phyloP scores from a whole-genome alignment of 2,113 vertebrate species.

The Scomber colias region DNA sequence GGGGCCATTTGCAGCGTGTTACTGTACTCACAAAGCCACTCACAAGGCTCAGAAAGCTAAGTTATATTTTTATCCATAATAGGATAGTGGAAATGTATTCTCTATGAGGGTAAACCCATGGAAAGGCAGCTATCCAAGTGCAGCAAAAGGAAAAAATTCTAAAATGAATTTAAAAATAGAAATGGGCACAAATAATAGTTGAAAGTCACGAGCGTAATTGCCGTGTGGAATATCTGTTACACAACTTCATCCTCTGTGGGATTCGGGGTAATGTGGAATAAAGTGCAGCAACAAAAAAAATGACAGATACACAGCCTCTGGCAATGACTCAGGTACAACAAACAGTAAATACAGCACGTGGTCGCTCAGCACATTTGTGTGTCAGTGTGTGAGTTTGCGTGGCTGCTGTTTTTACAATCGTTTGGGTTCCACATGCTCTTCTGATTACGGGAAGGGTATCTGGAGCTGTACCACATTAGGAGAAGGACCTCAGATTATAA shows the following conservation, averaged over 20 bases:
- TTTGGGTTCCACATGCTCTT: conserved; percentile 2
- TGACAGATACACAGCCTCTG: conserved; percentile 53
- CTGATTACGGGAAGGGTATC: conserved; percentile 6
- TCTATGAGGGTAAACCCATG: conserved; percentile 54
- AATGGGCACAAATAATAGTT: conserved; percentile 71
- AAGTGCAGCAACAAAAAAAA: conserved; percentile 59
- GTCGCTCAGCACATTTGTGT: neutral
- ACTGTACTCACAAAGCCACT: conserved; percentile 40
- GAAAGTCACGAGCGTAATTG: conserved; percentile 72
- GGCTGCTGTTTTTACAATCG: neutral
- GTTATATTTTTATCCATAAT: conserved; percentile 59
- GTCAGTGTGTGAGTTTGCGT: conserved; percentile 2
- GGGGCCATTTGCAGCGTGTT: conserved; percentile 33
- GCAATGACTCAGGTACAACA: conserved; percentile 65
- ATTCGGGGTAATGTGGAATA: conserved; percentile 70
- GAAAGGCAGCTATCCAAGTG: conserved; percentile 66
- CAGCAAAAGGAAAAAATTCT: conserved; percentile 65
- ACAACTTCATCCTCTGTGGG: conserved; percentile 67
- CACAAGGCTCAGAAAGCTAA: conserved; percentile 47
- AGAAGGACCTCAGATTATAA: neutral
- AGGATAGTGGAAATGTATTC: conserved; percentile 70
- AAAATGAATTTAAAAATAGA: conserved; percentile 70
- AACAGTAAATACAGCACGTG: conserved; percentile 26
- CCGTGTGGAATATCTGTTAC: conserved; percentile 77
- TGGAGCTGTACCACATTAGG: neutral